Evolutionary conservation across 37 sponge, comb jelly and placozoan species (phyloP), one percentile per base, ranked within the genome.

Genomic region (Lycopodina hypogea): DNA sequence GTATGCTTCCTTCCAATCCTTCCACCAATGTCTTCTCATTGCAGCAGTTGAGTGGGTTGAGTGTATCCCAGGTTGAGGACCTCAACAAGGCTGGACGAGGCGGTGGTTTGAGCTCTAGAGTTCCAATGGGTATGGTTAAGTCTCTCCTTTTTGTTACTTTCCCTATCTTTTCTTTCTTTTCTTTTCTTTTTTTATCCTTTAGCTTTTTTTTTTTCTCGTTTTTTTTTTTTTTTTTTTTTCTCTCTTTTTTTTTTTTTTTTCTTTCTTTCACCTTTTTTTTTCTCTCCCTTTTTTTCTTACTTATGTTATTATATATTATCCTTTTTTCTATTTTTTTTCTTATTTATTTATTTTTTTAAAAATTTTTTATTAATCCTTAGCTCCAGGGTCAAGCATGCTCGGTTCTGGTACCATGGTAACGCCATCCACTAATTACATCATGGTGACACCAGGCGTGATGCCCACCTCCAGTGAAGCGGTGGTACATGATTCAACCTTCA

Each of bases 401-500:
- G 22, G 71, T 9, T 29, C 40, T 30, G 39, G 75, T 19, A 38
- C 59, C 33, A 53, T 75, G 9, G 38, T 75, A 17, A 57, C 75
- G 17, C 75, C 56, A n/a, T 75, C 75, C 8, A 29, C 79, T 24
- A 28, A 24, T 30, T 45, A 41, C 69, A 68, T 78, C 30, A 48
- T 78, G 34, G 66, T 34, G 33, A 52, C 60, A 0, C 79, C 79
- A 29, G 64, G 51, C 18, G 68, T 67, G 8, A 55, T 78, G n/a
- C 12, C 78, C 30, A 68, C 79, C 24, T 35, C 68, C 14, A 57
- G 21, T 7, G 66, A 65, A 34, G 30, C 18, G 4, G 12, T 65
- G 17, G 30, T 9, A 28, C 66, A 12, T 1, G 30, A 65, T 11
- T 56, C 75, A 9, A 0, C 32, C 1, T 58, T 34, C 15, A 53